Evolutionary conservation across 2,888 invertebrate species (phyloP).

Genomic region (Trichopria drosophilae): DNA sequence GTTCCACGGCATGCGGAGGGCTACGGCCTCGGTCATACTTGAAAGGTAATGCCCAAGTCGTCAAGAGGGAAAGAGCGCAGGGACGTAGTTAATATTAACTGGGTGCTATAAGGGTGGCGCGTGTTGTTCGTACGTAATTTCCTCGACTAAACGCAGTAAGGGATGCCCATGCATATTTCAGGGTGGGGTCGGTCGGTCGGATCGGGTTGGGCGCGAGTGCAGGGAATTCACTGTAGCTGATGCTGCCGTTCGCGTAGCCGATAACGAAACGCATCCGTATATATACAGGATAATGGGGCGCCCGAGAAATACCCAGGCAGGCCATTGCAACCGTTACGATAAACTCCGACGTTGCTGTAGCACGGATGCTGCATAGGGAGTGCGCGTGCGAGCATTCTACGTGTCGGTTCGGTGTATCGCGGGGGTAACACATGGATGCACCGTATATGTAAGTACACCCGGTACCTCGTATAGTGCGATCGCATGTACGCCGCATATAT

Average conservation of each 20-base stretch:
- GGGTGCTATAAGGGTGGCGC: slow-evolving; percentile 41
- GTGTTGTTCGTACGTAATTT: slow-evolving; percentile 53
- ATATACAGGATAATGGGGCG: slow-evolving; percentile 13
- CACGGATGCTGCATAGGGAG: slow-evolving; percentile 7
- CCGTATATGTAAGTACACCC: too few species aligned
- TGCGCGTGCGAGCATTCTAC: slow-evolving; percentile 7
- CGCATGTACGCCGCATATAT: too few species aligned
- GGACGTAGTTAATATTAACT: slow-evolving; percentile 49
- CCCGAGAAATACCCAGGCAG: slow-evolving; percentile 18
- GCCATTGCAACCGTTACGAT: slow-evolving; percentile 22
- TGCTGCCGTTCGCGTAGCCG: too few species aligned
- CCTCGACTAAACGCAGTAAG: slow-evolving; percentile 48
- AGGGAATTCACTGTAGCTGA: background rate
- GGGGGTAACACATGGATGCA: too few species aligned
- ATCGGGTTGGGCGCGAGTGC: slow-evolving; percentile 5
- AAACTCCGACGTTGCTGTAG: slow-evolving; percentile 8
- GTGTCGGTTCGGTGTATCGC: slow-evolving; percentile 13
- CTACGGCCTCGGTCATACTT: too few species aligned
- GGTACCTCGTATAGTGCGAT: too few species aligned
- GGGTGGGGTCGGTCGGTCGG: slow-evolving; percentile 16
- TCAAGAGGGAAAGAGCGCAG: slow-evolving; percentile 2
- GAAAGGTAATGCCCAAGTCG: too few species aligned
- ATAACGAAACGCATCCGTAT: too few species aligned
- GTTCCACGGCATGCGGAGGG: too few species aligned
- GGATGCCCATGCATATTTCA: slow-evolving; percentile 53